A percentile compares a stretch with the other conserved stretches of the same genome.
Conservation (phyloP, 2,113 vertebrate genomes). For the Sebastes fasciatus region DNA sequence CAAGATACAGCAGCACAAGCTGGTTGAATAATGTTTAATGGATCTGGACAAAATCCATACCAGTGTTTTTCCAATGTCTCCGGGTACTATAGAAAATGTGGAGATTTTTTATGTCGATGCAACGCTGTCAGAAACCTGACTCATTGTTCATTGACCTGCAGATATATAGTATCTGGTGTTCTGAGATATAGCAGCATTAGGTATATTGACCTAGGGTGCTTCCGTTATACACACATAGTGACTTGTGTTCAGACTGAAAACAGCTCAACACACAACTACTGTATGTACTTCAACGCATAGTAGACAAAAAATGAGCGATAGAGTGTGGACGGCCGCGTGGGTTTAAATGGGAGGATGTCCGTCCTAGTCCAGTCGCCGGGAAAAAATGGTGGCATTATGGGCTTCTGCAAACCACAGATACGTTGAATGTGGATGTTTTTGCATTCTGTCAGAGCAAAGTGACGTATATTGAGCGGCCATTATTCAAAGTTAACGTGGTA, state of each 20-base stretch:
- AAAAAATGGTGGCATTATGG: too few species aligned
- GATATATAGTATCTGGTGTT: neutral
- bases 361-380: too few species aligned
- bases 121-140: neutral
- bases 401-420: too few species aligned
- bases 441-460: too few species aligned
- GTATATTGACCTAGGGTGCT: slow-evolving; percentile 3
- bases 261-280: neutral
- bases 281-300: neutral
- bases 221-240: neutral
- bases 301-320: neutral
- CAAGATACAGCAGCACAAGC: slow-evolving; percentile 9
- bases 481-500: too few species aligned
- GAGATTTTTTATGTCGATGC: neutral
- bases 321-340: neutral
- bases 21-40: slow-evolving; percentile 35
- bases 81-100: neutral
- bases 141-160: slow-evolving; percentile 1
- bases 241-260: neutral
- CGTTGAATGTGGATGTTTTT: too few species aligned
- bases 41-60: slow-evolving; percentile 16
- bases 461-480: too few species aligned
- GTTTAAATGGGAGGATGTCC: neutral
- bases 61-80: neutral
- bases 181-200: neutral